Conservation (phyloP, 2,888 invertebrate genomes). For the Latrodectus elegans region DNA sequence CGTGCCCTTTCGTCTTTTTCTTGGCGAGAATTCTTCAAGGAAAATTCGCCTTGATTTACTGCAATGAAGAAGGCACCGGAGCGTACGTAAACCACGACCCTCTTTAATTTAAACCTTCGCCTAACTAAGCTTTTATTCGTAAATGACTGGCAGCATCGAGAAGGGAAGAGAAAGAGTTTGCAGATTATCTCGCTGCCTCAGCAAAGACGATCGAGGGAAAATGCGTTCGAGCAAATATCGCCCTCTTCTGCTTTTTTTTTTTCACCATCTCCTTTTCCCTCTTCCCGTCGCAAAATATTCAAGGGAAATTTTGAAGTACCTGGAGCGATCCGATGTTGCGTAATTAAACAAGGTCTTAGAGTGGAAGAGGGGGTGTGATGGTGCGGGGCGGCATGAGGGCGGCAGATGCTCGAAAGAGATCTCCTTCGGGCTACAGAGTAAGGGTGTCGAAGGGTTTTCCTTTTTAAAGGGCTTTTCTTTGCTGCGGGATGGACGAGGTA, state of each 20-base stretch:
- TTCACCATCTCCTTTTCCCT: conserved; percentile 20
- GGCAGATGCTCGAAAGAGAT: conserved; percentile 59
- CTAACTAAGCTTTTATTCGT: conserved; percentile 55
- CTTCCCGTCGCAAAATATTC: conserved; percentile 48
- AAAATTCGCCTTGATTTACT: conserved; percentile 12
- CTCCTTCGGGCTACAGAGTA: conserved; percentile 46
- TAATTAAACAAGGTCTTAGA: conserved; percentile 50
- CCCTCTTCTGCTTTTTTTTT: conserved; percentile 25
- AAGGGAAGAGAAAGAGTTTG: background rate
- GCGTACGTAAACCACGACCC: conserved; percentile 44
- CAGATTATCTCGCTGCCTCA: conserved; percentile 48
- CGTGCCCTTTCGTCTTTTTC: too few relatives aligned
- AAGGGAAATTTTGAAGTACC: conserved; percentile 61
- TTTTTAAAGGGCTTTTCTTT: conserved; percentile 22
- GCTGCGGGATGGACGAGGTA: conserved; percentile 14
- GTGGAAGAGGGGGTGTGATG: background rate
- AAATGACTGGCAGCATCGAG: conserved; percentile 48
- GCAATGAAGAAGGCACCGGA: conserved; percentile 32
- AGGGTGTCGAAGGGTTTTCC: conserved; percentile 38
- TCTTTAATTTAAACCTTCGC: conserved; percentile 61
- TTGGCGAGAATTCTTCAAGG: background rate
- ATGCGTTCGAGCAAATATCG: conserved; percentile 54
- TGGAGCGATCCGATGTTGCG: conserved; percentile 42
- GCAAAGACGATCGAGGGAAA: conserved; percentile 46
- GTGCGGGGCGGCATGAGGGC: conserved; percentile 2